Evolutionary conservation across 1,140 invertebrate genomes (phyloP).

Genomic region (Wiebesia pumilae): DNA sequence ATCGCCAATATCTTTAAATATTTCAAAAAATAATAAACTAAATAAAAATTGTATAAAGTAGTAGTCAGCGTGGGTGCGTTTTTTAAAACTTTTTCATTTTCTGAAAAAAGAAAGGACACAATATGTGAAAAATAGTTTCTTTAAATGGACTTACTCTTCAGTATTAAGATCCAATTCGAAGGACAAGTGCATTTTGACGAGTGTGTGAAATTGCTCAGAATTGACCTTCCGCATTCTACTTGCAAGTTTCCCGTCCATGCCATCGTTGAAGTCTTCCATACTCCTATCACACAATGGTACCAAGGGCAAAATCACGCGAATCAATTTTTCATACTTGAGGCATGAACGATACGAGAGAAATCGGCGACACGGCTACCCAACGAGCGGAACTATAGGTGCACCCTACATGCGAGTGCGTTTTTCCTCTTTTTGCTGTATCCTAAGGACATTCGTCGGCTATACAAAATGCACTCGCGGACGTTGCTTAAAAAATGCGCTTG

Average conservation of each 20-base stretch:
- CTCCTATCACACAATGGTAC: neutral
- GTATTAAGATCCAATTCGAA: conserved; percentile 89
- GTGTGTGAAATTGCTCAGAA: conserved; percentile 88
- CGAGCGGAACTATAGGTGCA: neutral
- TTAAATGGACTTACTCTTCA: conserved; percentile 81
- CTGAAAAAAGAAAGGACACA: too few relatives aligned
- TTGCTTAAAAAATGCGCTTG: neutral
- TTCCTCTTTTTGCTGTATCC: neutral
- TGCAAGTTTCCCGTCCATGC: conserved; percentile 74
- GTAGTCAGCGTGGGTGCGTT: too few relatives aligned
- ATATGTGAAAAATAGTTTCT: conserved; percentile 39
- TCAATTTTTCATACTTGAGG: neutral
- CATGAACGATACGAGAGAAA: neutral
- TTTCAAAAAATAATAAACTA: too few relatives aligned
- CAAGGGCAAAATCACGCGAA: neutral
- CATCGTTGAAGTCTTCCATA: conserved; percentile 73
- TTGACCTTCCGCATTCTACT: conserved; percentile 83
- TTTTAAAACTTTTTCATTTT: too few relatives aligned
- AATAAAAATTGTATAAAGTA: too few relatives aligned
- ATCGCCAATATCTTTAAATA: too few relatives aligned
- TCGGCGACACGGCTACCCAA: neutral
- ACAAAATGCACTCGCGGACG: neutral
- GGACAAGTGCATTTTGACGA: conserved; percentile 93
- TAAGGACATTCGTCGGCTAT: neutral
- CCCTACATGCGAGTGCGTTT: neutral